Evolutionary conservation across 2,113 vertebrate species (phyloP), one percentile per base, ranked within the genome.

Genomic region (Pithys albifrons): DNA sequence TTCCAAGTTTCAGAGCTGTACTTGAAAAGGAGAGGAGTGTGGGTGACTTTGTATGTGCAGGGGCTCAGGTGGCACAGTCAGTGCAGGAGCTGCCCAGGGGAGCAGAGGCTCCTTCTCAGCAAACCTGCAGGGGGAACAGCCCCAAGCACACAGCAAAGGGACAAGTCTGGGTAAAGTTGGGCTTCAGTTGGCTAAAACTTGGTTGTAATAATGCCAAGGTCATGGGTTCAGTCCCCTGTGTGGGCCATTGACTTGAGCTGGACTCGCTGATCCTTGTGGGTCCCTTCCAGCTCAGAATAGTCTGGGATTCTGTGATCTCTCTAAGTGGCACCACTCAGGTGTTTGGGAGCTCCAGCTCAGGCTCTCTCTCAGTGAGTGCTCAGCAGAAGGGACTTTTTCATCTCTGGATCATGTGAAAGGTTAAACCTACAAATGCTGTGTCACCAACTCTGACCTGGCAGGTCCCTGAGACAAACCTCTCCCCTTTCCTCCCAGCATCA

Each of bases 11-110:
- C 85, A 89, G 95, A 62, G 41, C 73, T 85, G 83, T 54, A 81
- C 88, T 96, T 96, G 93, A 96, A 96, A 96, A 93, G 84, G 88
- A 85, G 78, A 74, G 82, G 87, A 92, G 83, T 75, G 43, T 52
- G 69, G 6, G 89, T 0, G 80, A 85, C 96, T 96, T 97, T 96
- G 92, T 75, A 93, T 35, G 37, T 91, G 55, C 73, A 89, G 91
- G 29, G 95, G 96, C 95, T 96, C 88, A 97, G 96, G 87, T 97
- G 96, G 96, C 88, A 95, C 91, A 95, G 13, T 94, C 95, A 45
- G 27, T 89, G 91, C 43, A 84, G 31, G 87, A 95, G 95, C 89
- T 8, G 74, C 52, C 87, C 92, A 88, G 95, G 93, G 85, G 81
- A 94, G 77, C 86, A 91, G 87, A 84, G 96, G 77, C 91, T 94